Conservation (phyloP, 2,113 vertebrate genomes). For the Cygnus buccinator region DNA sequence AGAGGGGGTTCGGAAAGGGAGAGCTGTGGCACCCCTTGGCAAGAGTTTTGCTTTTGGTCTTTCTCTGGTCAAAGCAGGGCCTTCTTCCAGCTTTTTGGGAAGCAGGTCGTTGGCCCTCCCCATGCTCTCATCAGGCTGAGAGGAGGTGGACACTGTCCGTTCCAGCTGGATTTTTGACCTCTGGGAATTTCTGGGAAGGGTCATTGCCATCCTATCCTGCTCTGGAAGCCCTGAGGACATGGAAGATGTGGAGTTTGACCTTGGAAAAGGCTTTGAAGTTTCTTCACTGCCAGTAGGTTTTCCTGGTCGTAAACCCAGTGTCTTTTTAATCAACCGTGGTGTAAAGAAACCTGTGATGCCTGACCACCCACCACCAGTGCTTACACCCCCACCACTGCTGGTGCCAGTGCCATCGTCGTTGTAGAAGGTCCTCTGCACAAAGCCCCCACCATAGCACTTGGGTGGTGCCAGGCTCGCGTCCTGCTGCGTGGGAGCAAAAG, state of each 20-base stretch:
- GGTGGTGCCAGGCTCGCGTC: constrained; percentile 85
- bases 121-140: constrained; percentile 90
- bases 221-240: constrained; percentile 97
- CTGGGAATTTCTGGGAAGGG: constrained; percentile 95
- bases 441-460: constrained; percentile 90
- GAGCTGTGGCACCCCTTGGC: constrained; percentile 80
- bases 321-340: constrained; percentile 98
- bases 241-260: constrained; percentile 99
- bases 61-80: constrained; percentile 88
- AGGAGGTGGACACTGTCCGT: constrained; percentile 90
- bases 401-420: constrained; percentile 74
- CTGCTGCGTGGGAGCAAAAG: constrained; percentile 87
- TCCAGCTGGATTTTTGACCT: constrained; percentile 91
- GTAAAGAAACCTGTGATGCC: constrained; percentile 97
- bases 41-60: constrained; percentile 95
- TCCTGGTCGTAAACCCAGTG: constrained; percentile 91
- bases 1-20: constrained; percentile 68
- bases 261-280: constrained; percentile 90
- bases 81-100: constrained; percentile 88
- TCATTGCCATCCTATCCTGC: constrained; percentile 96
- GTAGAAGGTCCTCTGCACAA: constrained; percentile 88
- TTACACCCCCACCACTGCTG: constrained; percentile 78
- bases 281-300: constrained; percentile 88
- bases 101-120: constrained; percentile 81
- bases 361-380: constrained; percentile 89